Percentiles rank a stretch among this genome's conserved stretches.
phyloP scores from a whole-genome alignment of 2,888 invertebrate genomes.

The Cristatella mucedo region DNA sequence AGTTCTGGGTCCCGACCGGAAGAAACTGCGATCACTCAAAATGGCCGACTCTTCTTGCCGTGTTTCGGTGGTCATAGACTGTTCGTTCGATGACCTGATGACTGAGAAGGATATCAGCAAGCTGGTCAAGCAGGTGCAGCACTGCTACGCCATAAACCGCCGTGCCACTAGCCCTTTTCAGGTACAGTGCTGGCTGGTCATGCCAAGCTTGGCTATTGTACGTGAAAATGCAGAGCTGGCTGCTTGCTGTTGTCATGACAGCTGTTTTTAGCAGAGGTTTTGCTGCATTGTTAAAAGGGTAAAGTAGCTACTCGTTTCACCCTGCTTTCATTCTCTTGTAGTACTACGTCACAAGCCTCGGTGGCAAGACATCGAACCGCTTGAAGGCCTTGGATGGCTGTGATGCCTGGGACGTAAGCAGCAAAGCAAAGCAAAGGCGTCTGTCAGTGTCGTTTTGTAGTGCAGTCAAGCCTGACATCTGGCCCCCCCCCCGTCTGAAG shows the following conservation, averaged over 20 bases:
- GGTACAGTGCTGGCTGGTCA: conserved; percentile 16
- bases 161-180: conserved; percentile 57
- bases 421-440: too few species aligned
- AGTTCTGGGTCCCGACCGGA: conserved; percentile 50
- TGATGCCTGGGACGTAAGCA: conserved; percentile 74
- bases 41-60: conserved; percentile 48
- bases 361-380: conserved; percentile 54
- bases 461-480: too few species aligned
- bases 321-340: conserved; percentile 38
- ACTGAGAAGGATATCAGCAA: conserved; percentile 69
- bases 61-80: conserved; percentile 62
- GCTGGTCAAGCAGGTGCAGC: conserved; percentile 70
- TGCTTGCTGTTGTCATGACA: too few species aligned
- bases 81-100: conserved; percentile 82
- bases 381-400: conserved; percentile 70
- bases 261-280: too few species aligned
- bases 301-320: too few species aligned
- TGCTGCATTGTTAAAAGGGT: too few species aligned
- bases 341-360: conserved; percentile 64
- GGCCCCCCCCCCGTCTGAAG: too few species aligned
- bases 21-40: conserved; percentile 55
- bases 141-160: conserved; percentile 78
- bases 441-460: too few species aligned
- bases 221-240: too few species aligned
- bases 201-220: conserved; percentile 4